phyloP scores from a whole-genome alignment of 2,797 vertebrate species.

The Thunnus albacares region DNA sequence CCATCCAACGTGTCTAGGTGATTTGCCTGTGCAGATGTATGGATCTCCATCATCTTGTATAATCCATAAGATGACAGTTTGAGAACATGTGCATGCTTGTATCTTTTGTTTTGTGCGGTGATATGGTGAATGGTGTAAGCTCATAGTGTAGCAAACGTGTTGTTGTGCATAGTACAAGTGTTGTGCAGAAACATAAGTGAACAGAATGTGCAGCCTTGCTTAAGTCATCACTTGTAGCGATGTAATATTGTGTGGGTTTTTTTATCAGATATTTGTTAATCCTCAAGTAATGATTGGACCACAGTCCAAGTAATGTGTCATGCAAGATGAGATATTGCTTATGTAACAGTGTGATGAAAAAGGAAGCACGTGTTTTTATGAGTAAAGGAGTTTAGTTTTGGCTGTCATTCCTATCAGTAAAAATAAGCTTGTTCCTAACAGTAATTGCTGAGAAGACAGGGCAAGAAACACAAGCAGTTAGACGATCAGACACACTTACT shows the following conservation, averaged over 20 bases:
- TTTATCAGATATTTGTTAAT: background rate
- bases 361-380: background rate
- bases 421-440: background rate
- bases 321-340: background rate
- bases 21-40: slow-evolving; percentile 18
- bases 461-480: background rate
- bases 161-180: slow-evolving; percentile 14
- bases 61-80: background rate
- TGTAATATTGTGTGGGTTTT: background rate
- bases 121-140: slow-evolving; percentile 22
- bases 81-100: slow-evolving; percentile 56
- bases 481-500: background rate
- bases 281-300: too few relatives aligned
- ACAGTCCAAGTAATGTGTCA: background rate
- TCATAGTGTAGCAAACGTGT: slow-evolving; percentile 9
- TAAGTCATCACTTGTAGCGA: background rate
- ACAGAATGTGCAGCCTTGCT: background rate
- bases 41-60: slow-evolving; percentile 23
- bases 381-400: background rate
- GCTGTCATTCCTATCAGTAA: background rate
- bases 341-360: background rate
- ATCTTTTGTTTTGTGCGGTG: slow-evolving; percentile 50
- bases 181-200: background rate
- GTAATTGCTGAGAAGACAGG: background rate
- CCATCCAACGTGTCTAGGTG: slow-evolving; percentile 11